Evolutionary conservation across 2,113 vertebrate genomes (phyloP).

Genomic region (Corythoichthys haematopterus): DNA sequence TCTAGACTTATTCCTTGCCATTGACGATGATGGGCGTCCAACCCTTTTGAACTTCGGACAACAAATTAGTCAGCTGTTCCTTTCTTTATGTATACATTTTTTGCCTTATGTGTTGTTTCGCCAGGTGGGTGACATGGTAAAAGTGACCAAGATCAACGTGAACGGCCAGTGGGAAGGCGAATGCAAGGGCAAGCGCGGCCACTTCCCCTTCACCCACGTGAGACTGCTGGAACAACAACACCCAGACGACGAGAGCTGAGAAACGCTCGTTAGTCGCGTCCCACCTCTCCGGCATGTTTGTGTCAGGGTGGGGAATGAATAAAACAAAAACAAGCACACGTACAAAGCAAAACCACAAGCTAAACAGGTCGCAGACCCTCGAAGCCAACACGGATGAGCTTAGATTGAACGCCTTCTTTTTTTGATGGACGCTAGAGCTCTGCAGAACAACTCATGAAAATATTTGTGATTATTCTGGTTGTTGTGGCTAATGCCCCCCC

Average conservation of each 20-base stretch:
- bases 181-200: slow-evolving; percentile 91
- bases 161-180: slow-evolving; percentile 99
- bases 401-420: background rate
- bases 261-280: background rate
- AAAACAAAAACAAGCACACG: background rate
- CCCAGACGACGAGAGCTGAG: slow-evolving; percentile 94
- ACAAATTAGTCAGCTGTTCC: background rate
- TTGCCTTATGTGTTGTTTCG: background rate
- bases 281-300: background rate
- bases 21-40: too few relatives aligned
- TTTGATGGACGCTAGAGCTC: background rate
- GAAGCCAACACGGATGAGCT: background rate
- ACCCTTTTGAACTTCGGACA: too few relatives aligned
- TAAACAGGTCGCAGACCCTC: background rate
- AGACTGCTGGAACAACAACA: slow-evolving; percentile 96
- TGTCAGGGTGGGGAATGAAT: background rate
- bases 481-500: background rate
- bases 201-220: slow-evolving; percentile 98
- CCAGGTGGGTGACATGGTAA: slow-evolving; percentile 96
- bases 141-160: slow-evolving; percentile 98
- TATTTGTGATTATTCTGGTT: background rate
- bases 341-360: background rate
- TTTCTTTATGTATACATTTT: background rate
- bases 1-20: too few relatives aligned
- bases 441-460: background rate